Conservation (phyloP, 2,797 vertebrate species). For the Micrastur ruficollis region DNA sequence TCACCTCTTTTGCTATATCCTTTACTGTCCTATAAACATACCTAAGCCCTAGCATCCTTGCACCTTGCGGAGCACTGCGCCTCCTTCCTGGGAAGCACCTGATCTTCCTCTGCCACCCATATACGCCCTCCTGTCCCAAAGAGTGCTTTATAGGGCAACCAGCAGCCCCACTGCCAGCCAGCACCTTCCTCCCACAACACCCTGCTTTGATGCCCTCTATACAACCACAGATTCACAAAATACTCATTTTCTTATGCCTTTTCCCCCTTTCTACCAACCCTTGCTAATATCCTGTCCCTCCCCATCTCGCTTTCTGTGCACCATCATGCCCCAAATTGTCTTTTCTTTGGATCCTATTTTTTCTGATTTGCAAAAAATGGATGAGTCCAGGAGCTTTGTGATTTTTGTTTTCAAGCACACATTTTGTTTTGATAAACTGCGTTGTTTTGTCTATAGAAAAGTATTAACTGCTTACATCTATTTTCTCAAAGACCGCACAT, state of each 20-base stretch:
- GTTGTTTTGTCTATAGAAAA: constrained; percentile 74
- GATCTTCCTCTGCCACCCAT: background rate
- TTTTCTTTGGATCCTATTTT: background rate
- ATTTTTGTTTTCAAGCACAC: constrained; percentile 63
- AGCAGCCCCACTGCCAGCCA: background rate
- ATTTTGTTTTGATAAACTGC: constrained; percentile 74
- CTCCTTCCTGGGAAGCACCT: background rate
- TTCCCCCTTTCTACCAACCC: background rate
- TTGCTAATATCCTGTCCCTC: background rate
- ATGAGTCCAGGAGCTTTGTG: background rate
- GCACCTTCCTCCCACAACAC: background rate
- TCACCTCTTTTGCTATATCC: background rate
- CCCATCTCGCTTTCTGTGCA: background rate
- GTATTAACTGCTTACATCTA: constrained; percentile 76
- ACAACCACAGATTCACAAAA: background rate
- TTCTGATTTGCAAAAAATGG: background rate
- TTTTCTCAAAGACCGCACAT: constrained; percentile 75
- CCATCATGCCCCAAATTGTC: background rate
- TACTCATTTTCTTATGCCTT: background rate
- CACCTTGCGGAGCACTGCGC: background rate
- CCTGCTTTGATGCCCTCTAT: background rate
- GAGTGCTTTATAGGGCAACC: background rate
- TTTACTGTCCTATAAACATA: background rate
- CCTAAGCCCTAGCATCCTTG: background rate
- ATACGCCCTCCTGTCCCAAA: background rate